Conservation (phyloP, 2,797 vertebrate genomes). For the Brachyalestes nurse region DNA sequence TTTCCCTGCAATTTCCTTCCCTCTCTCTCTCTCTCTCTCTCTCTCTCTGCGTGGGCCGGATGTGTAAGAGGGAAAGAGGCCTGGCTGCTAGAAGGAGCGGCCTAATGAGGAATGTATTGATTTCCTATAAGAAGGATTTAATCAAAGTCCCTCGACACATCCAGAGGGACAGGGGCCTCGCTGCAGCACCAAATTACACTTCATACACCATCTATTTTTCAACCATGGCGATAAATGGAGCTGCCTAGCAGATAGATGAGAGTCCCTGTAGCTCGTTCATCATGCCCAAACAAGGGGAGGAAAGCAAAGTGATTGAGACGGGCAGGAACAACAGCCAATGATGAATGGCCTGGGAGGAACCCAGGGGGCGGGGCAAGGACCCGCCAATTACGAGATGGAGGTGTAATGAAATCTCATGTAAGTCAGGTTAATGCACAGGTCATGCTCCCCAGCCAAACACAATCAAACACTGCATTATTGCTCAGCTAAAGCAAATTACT, state of each 20-base stretch:
- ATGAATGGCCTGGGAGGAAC: slow-evolving; percentile 45
- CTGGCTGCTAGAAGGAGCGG: slow-evolving; percentile 66
- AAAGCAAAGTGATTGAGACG: slow-evolving; percentile 68
- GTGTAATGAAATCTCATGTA: slow-evolving; percentile 27
- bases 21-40: slow-evolving; percentile 6
- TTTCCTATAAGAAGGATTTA: slow-evolving; percentile 79
- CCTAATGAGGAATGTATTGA: slow-evolving; percentile 78
- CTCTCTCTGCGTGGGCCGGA: slow-evolving; percentile 63
- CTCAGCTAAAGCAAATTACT: background rate
- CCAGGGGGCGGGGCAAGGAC: background rate
- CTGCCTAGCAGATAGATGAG: slow-evolving; percentile 80
- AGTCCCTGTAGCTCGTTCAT: slow-evolving; percentile 72
- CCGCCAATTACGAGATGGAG: slow-evolving; percentile 22
- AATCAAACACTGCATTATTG: background rate
- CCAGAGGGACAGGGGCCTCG: slow-evolving; percentile 66
- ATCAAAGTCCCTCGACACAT: slow-evolving; percentile 73
- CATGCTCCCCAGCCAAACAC: too few species aligned
- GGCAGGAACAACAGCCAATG: slow-evolving; percentile 56
- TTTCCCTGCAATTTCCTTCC: background rate
- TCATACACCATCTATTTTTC: slow-evolving; percentile 75
- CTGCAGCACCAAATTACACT: slow-evolving; percentile 74
- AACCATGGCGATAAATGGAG: slow-evolving; percentile 77
- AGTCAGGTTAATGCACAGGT: background rate
- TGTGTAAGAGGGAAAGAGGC: slow-evolving; percentile 63
- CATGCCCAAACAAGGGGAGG: slow-evolving; percentile 73